These are phyloP conservation scores for Oreochromis grahami DNA, from an alignment of 2,797 vertebrate genomes.

Conservation along the genomic window DNA sequence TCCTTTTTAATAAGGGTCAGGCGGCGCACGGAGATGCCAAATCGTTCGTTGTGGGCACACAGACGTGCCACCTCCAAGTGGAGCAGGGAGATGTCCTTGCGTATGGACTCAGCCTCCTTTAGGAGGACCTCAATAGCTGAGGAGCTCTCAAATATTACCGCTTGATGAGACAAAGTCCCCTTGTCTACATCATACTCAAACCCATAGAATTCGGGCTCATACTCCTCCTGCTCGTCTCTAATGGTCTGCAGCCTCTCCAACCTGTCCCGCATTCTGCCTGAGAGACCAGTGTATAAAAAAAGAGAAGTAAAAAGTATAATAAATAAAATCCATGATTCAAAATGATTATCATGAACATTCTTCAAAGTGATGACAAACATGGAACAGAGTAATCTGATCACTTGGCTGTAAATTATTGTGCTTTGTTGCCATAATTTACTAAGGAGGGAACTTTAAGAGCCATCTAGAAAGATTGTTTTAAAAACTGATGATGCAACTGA, in stretches of 20 bases:
- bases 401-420: not conserved
- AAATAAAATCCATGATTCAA: not conserved
- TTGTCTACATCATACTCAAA: slow-evolving; percentile 42
- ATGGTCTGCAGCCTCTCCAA: slow-evolving; percentile 78
- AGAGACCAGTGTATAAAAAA: not conserved
- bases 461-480: not conserved
- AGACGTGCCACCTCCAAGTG: slow-evolving; percentile 77
- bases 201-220: not conserved
- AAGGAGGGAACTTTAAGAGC: not conserved
- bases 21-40: slow-evolving; percentile 83
- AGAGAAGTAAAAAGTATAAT: not conserved
- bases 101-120: slow-evolving; percentile 76
- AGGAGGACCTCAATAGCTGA: slow-evolving; percentile 76
- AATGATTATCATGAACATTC: not conserved
- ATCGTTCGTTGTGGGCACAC: slow-evolving; percentile 78
- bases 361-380: not conserved
- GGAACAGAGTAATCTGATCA: not conserved
- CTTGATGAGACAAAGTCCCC: slow-evolving; percentile 43
- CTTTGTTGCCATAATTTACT: not conserved
- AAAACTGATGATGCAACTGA: not conserved
- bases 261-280: slow-evolving; percentile 87
- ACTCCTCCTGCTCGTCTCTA: slow-evolving; percentile 44
- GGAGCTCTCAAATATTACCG: slow-evolving; percentile 77
- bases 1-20: slow-evolving; percentile 87
- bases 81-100: slow-evolving; percentile 77